Conservation (phyloP, 2,797 vertebrate genomes). For the Microchirus variegatus region DNA sequence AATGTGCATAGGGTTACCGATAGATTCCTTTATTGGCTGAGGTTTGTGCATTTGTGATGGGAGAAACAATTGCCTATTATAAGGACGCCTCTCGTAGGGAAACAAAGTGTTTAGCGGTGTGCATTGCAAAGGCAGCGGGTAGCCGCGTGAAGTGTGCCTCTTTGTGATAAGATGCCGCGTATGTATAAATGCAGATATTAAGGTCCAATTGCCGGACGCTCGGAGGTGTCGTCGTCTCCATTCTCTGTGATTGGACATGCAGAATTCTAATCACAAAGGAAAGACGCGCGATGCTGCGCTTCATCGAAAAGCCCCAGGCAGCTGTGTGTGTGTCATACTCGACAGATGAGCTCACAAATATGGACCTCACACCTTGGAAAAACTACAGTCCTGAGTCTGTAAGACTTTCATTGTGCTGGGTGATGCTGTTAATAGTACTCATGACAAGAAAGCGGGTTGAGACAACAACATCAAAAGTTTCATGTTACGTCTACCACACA, state of each 20-base stretch:
- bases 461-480: no score
- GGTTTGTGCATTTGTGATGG: constrained; percentile 68
- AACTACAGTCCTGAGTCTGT: not conserved
- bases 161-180: constrained; percentile 58
- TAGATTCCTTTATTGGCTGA: constrained; percentile 72
- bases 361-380: not conserved
- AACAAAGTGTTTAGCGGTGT: constrained; percentile 72
- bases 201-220: constrained; percentile 55
- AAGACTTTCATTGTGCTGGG: not conserved
- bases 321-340: constrained; percentile 18
- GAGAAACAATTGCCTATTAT: constrained; percentile 85
- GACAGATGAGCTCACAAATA: constrained; percentile 18
- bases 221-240: constrained; percentile 53
- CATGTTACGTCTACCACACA: no score
- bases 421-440: no score
- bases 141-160: constrained; percentile 54
- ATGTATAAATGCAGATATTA: constrained; percentile 76
- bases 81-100: constrained; percentile 73
- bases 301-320: constrained; percentile 29
- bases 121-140: constrained; percentile 55
- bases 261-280: constrained; percentile 57
- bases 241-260: constrained; percentile 72
- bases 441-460: no score
- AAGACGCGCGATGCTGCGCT: constrained; percentile 50
- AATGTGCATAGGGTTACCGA: constrained; percentile 69